Evolutionary conservation across 1,140 invertebrate genomes (phyloP).

Genomic region (Zaprionus nigranus): DNA sequence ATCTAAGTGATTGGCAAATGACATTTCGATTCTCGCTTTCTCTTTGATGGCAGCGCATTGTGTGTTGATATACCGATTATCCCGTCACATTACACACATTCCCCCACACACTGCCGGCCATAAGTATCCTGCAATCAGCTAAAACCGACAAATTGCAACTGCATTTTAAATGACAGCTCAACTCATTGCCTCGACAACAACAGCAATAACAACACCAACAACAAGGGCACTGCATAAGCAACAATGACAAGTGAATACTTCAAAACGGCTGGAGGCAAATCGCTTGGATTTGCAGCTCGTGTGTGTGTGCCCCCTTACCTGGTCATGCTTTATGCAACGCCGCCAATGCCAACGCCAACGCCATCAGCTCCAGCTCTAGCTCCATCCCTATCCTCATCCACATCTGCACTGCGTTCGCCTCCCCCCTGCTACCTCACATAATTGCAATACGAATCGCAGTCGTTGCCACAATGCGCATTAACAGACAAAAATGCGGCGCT

Average conservation of each 20-base stretch:
- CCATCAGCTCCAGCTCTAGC: too few species aligned
- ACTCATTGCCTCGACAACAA: conserved; percentile 5
- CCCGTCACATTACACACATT: conserved; percentile 17
- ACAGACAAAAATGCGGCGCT: conserved; percentile 43
- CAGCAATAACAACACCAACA: conserved; percentile 35
- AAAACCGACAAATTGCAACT: conserved; percentile 44
- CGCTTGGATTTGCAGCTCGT: conserved; percentile 56
- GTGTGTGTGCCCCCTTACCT: not conserved
- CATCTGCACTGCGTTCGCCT: not conserved
- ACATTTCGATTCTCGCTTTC: conserved; percentile 9
- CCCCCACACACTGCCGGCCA: not conserved
- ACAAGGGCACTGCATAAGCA: conserved; percentile 8
- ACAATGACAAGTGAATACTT: conserved; percentile 22
- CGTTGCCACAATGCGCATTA: conserved; percentile 45
- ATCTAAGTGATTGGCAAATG: not conserved
- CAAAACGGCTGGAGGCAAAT: conserved; percentile 49
- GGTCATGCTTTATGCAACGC: not conserved
- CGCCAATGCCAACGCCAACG: too few species aligned
- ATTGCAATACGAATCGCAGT: conserved; percentile 34
- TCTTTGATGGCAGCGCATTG: conserved; percentile 1
- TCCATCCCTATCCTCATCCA: too few species aligned
- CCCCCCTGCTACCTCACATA: not conserved
- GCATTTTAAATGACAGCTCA: conserved; percentile 49
- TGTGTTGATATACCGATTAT: conserved; percentile 24
- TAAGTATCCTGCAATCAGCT: conserved; percentile 26